A percentile compares a stretch with the other conserved stretches of the same genome.
These are phyloP conservation scores for Lepidurus couesii DNA, from an alignment of 1,140 invertebrate genomes.

Conservation along the genomic window DNA sequence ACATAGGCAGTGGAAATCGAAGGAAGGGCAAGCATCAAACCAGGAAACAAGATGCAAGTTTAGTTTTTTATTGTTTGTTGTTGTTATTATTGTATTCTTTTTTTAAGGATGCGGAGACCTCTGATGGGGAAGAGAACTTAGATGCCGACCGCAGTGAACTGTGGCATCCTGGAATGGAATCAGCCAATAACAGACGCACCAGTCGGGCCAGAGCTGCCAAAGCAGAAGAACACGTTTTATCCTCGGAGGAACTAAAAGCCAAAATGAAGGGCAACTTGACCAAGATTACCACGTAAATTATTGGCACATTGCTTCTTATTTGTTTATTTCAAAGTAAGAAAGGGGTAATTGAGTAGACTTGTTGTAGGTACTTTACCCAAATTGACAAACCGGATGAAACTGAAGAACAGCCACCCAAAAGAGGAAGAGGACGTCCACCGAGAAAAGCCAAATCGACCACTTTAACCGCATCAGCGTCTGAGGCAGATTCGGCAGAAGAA, in stretches of 20 bases:
- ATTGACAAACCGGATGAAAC: not conserved
- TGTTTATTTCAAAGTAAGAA: too few relatives aligned
- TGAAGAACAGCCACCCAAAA: not conserved
- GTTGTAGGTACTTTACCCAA: not conserved
- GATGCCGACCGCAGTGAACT: not conserved
- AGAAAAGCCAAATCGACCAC: not conserved
- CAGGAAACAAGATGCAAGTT: not conserved
- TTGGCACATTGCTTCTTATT: too few relatives aligned
- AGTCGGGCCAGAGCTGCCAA: not conserved
- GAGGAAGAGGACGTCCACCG: slow-evolving; percentile 10
- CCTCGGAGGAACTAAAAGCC: not conserved
- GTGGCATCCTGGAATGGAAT: slow-evolving; percentile 5
- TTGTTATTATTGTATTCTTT: not conserved
- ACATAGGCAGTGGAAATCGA: not conserved
- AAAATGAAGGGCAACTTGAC: slow-evolving; percentile 8
- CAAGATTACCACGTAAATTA: slow-evolving; percentile 5
- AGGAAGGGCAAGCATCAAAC: not conserved
- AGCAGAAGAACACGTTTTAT: not conserved
- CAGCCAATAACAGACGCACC: not conserved
- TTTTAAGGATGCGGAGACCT: not conserved
- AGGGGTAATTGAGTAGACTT: not conserved
- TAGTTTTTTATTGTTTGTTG: not conserved
- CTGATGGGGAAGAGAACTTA: not conserved
- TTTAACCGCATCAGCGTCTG: not conserved
- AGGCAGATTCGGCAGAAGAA: slow-evolving; percentile 10